A percentile compares a stretch with the other conserved stretches of the same genome.
Conservation (phyloP, 2,888 invertebrate genomes). For the Zeuzera pyrina region DNA sequence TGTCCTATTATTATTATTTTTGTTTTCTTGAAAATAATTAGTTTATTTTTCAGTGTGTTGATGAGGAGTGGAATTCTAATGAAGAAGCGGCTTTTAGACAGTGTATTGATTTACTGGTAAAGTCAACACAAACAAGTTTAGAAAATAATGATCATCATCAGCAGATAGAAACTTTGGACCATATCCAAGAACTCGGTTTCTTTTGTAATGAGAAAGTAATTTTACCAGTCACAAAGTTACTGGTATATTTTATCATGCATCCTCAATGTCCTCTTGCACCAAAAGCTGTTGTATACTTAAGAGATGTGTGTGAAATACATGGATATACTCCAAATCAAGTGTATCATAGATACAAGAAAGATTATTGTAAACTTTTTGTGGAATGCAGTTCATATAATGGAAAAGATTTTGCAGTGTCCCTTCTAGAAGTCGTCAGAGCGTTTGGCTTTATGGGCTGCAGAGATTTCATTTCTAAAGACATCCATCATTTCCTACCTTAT, state of each 20-base stretch:
- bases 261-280: constrained; percentile 72
- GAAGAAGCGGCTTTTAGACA: constrained; percentile 44
- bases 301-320: constrained; percentile 71
- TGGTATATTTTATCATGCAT: constrained; percentile 76
- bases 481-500: constrained; percentile 77
- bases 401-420: constrained; percentile 71
- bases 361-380: constrained; percentile 74
- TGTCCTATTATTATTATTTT: background rate
- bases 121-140: constrained; percentile 59
- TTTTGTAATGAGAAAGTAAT: constrained; percentile 45
- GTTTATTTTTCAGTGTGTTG: constrained; percentile 21
- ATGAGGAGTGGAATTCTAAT: constrained; percentile 27
- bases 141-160: constrained; percentile 61
- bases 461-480: constrained; percentile 80
- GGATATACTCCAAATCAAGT: constrained; percentile 70
- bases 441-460: constrained; percentile 79
- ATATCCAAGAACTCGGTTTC: constrained; percentile 66
- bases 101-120: constrained; percentile 55
- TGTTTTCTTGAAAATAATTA: background rate
- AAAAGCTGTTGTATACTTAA: constrained; percentile 71
- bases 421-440: constrained; percentile 76
- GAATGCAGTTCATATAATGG: constrained; percentile 73
- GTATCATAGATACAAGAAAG: constrained; percentile 76
- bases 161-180: constrained; percentile 68
- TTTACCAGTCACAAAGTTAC: constrained; percentile 60